Conservation (phyloP, 1,140 invertebrate genomes). For the Oncopodura yosiiana region DNA sequence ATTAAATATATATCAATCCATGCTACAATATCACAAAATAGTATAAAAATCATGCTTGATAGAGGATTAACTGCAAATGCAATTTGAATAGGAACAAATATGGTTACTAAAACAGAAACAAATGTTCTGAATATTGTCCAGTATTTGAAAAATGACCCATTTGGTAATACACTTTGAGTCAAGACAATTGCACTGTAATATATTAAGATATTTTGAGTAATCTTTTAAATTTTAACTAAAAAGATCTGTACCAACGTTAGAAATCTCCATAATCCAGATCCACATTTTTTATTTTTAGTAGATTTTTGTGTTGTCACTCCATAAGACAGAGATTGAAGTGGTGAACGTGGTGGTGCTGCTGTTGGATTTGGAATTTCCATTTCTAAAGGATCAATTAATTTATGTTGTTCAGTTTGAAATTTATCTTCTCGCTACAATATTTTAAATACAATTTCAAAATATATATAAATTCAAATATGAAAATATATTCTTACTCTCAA, state of each 20-base stretch:
- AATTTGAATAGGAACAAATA: slow-evolving; percentile 17
- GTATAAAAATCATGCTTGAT: not conserved
- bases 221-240: too few species aligned
- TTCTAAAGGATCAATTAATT: too few species aligned
- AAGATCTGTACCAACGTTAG: too few species aligned
- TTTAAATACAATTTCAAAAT: not conserved
- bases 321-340: too few species aligned
- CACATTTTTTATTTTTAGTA: too few species aligned
- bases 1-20: slow-evolving; percentile 31
- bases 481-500: slow-evolving; percentile 12
- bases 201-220: too few species aligned
- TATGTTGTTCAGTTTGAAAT: not conserved
- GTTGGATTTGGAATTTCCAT: too few species aligned
- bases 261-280: too few species aligned
- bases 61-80: slow-evolving; percentile 20
- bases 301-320: too few species aligned
- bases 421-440: not conserved
- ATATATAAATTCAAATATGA: not conserved
- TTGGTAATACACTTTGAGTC: slow-evolving; percentile 10
- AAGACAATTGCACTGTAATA: not conserved
- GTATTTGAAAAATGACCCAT: slow-evolving; percentile 16
- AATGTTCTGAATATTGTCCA: slow-evolving; percentile 26
- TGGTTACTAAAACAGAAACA: not conserved
- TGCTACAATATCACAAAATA: slow-evolving; percentile 26
- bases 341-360: too few species aligned